Evolutionary conservation across 2,113 vertebrate genomes (phyloP).

Genomic region (Indicator maculatus): DNA sequence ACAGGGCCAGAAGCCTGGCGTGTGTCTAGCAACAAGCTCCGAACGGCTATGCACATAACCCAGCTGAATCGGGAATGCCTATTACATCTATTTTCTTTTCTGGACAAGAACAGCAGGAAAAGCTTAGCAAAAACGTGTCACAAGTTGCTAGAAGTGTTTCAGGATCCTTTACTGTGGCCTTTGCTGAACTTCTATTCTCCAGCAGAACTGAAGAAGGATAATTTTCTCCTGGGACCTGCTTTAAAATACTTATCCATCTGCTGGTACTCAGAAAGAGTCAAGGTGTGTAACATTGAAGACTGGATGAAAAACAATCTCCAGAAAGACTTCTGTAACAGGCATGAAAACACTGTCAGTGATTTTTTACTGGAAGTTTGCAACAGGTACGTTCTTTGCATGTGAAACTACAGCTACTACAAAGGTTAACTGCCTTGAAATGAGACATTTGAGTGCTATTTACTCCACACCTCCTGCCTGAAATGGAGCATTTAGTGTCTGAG

Average conservation of each 20-base stretch:
- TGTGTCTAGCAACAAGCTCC: neutral
- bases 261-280: slow-evolving; percentile 92
- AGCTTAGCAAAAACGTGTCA: slow-evolving; percentile 84
- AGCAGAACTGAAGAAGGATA: slow-evolving; percentile 82
- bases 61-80: slow-evolving; percentile 91
- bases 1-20: neutral
- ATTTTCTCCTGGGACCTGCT: slow-evolving; percentile 87
- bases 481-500: neutral
- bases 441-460: neutral
- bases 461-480: neutral
- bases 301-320: slow-evolving; percentile 91
- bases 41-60: slow-evolving; percentile 82
- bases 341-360: slow-evolving; percentile 81
- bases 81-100: slow-evolving; percentile 91
- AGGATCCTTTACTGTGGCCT: slow-evolving; percentile 87
- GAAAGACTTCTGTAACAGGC: slow-evolving; percentile 87
- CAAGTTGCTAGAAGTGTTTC: slow-evolving; percentile 80
- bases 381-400: slow-evolving; percentile 80
- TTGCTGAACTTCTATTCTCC: slow-evolving; percentile 86
- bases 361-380: slow-evolving; percentile 85
- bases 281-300: slow-evolving; percentile 92
- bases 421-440: neutral
- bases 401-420: neutral
- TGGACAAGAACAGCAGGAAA: slow-evolving; percentile 89
- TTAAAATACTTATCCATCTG: slow-evolving; percentile 85